Base-by-base conservation (phyloP, 2,888 invertebrate species). In the Drosophila formosana region DNA sequence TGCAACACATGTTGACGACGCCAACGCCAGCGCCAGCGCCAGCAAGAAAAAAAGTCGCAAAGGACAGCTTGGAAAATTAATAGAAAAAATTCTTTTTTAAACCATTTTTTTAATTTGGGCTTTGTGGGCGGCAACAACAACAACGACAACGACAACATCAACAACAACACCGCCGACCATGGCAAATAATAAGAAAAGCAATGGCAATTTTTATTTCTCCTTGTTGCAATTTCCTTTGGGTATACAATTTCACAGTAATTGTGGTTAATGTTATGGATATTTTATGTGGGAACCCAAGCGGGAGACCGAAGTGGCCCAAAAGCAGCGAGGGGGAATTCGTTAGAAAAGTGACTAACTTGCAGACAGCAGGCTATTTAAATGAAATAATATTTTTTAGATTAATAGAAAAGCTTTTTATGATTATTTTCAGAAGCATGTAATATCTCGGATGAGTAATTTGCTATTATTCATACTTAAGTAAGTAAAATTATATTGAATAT, bases 201-300 rank as follows among this genome's bases (percentile, higher is more conserved):
- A 49, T 45, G 55, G 61, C 62, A 62, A 52, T 67, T 73, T 80
- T 56, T 41, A 61, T 61, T 43, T 30, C 45, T 32, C 7, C 43
- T 47, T 45, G 26, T 43, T 58, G 72, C 72, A 58, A 76, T 76
- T 72, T 71, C 45, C 52, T 51, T 57, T 70, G 52, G 58, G 70
- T 73, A 50, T 55, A 66, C 66, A 79, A 80, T 79, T 86, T 80
- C 80, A 78, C 75, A 75, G 82, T 86, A 88, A 89, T 88, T 88
- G 83, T 82, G 84, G 88, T 88, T 89, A 85, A 86, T 89, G 86
- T 82, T 82, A 78, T 82, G 81, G 80, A 76, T 82, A 80, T 82
- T 82, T 81, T 85, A 82, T 82, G 83, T 85, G 82, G 80, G 83
- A 82, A 82, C 52, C 57, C 56, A 50, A 47, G 37, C 47, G 60